These are phyloP conservation scores for Zaprionus capensis DNA, from an alignment of 1,140 invertebrate genomes.

Conservation along the genomic window DNA sequence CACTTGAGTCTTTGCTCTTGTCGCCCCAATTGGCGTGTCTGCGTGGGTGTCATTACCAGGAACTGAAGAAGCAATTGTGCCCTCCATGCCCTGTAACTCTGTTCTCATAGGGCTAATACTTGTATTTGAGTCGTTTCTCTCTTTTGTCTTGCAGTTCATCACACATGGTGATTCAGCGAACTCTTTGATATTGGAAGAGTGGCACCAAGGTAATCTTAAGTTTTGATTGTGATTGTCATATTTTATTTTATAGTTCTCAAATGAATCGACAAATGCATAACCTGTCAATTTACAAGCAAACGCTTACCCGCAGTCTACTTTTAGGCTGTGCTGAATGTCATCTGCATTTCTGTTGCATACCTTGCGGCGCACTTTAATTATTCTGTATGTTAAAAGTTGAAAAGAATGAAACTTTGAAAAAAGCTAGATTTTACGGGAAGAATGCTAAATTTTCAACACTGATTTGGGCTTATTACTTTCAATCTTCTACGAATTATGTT, in stretches of 20 bases:
- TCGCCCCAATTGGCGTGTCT: constrained; percentile 42
- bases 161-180: constrained; percentile 8
- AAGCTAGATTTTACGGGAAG: no score
- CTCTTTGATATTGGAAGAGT: neutral
- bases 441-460: no score
- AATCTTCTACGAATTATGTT: no score
- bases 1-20: constrained; percentile 26
- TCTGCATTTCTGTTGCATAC: constrained; percentile 11
- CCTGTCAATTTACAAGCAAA: neutral
- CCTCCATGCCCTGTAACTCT: neutral
- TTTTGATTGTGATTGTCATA: no score
- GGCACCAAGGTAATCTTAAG: no score
- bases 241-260: no score
- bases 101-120: accelerated
- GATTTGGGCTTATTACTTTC: no score
- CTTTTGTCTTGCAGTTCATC: neutral
- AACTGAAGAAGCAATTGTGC: constrained; percentile 41
- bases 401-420: neutral
- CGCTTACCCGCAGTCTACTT: neutral
- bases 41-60: constrained; percentile 60
- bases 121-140: neutral
- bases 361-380: no score
- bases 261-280: no score
- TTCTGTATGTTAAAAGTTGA: no score
- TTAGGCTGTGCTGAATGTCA: neutral